These are phyloP conservation scores for Cephus nigrinus DNA, from an alignment of 2,888 invertebrate species.

Conservation along the genomic window DNA sequence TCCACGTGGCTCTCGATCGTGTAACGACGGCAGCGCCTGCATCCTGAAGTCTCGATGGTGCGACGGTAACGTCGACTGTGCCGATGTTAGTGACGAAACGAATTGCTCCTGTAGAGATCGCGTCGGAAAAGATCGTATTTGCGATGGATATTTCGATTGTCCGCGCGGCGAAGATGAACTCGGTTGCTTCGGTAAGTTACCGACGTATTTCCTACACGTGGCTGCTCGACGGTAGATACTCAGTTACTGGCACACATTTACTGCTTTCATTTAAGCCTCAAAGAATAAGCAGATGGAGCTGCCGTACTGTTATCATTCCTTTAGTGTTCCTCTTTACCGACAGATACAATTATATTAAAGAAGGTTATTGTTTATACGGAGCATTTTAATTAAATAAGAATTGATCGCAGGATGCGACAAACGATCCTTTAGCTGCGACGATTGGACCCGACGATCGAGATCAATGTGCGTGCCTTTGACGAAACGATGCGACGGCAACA, in stretches of 20 bases:
- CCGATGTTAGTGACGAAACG: conserved; percentile 82
- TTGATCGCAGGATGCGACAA: conserved; percentile 72
- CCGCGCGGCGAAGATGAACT: conserved; percentile 85
- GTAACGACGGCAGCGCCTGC: conserved; percentile 64
- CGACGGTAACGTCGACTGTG: conserved; percentile 79
- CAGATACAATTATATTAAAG: neutral
- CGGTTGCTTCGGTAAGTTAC: conserved; percentile 77
- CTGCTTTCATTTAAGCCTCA: neutral
- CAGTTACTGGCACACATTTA: neutral
- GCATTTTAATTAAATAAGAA: neutral
- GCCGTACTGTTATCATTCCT: neutral
- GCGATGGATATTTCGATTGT: conserved; percentile 87
- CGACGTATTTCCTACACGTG: neutral
- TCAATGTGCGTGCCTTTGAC: conserved; percentile 75
- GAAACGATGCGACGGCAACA: conserved; percentile 79
- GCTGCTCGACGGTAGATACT: neutral
- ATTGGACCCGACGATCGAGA: conserved; percentile 68
- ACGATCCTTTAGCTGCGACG: conserved; percentile 77
- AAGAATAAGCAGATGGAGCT: neutral
- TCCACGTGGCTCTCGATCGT: conserved; percentile 33
- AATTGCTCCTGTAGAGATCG: conserved; percentile 80
- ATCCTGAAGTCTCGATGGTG: conserved; percentile 74
- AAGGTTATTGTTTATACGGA: conserved; percentile 9
- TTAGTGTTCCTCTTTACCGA: neutral
- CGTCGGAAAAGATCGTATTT: conserved; percentile 74